Evolutionary conservation across 1,140 invertebrate genomes (phyloP).

Genomic region (Papilio aristodemus): DNA sequence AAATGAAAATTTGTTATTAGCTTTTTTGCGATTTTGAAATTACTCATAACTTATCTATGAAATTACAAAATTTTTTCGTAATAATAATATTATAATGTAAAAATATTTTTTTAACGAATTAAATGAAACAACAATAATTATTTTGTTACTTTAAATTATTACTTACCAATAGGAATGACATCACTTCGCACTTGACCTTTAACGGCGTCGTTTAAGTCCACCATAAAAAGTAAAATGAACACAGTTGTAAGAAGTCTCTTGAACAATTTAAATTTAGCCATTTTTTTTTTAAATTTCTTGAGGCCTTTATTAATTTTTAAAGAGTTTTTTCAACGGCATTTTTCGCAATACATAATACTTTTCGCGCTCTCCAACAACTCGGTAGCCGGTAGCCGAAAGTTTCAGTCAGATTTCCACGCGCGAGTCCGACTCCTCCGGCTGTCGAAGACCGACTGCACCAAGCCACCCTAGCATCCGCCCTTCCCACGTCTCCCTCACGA

Average conservation of each 20-base stretch:
- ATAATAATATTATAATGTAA: too few species aligned
- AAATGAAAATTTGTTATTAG: too few species aligned
- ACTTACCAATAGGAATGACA: constrained; percentile 57
- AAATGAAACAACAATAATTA: not conserved
- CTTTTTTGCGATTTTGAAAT: too few species aligned
- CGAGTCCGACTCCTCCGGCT: constrained; percentile 37
- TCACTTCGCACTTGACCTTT: constrained; percentile 47
- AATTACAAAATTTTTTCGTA: too few species aligned
- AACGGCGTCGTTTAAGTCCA: constrained; percentile 51
- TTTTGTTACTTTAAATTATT: constrained; percentile 5
- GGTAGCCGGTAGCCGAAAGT: constrained; percentile 40
- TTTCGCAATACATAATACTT: constrained; percentile 41
- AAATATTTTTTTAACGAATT: not conserved
- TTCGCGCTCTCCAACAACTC: constrained; percentile 44
- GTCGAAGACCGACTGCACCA: constrained; percentile 59
- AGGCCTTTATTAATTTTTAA: constrained; percentile 30
- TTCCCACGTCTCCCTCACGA: constrained; percentile 46
- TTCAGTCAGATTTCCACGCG: constrained; percentile 7
- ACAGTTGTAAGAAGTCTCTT: constrained; percentile 51
- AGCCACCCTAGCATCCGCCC: constrained; percentile 48
- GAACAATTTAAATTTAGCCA: constrained; percentile 50
- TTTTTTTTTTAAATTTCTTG: constrained; percentile 32
- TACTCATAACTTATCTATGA: too few species aligned
- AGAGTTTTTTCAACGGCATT: constrained; percentile 43
- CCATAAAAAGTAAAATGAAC: constrained; percentile 49